phyloP scores from a whole-genome alignment of 2,888 invertebrate genomes.

The Penaeus monodon region DNA sequence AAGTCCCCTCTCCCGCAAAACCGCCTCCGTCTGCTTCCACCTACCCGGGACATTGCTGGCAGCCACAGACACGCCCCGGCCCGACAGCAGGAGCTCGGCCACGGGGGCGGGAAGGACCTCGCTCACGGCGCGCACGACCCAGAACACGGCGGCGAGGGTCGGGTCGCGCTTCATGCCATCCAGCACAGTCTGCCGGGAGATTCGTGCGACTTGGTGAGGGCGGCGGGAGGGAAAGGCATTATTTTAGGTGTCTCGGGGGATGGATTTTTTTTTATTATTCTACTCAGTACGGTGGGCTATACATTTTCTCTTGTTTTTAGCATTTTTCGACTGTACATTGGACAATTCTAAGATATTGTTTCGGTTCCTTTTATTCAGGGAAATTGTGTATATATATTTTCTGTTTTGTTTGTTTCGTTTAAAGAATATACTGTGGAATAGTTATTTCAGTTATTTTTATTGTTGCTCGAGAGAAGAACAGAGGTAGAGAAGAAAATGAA shows the following conservation, averaged over 20 bases:
- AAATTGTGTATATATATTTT: no score
- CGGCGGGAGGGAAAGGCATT: not conserved
- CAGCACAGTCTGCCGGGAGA: constrained; percentile 23
- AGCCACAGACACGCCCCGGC: constrained; percentile 45
- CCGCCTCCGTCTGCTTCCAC: not conserved
- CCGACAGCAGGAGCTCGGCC: constrained; percentile 32
- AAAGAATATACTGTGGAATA: no score
- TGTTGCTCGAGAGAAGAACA: no score
- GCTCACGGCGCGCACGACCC: constrained; percentile 26
- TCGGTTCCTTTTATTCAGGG: no score
- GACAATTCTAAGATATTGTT: no score
- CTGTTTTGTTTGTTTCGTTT: no score
- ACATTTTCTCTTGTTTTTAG: no score
- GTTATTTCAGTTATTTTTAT: no score
- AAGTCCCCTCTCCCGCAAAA: not conserved
- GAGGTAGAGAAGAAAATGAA: no score
- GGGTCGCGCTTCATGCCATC: constrained; percentile 55
- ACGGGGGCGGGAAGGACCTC: constrained; percentile 46
- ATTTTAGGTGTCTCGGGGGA: not conserved
- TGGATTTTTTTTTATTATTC: not conserved
- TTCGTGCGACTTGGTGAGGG: no score
- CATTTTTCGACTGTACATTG: no score
- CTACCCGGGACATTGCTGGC: constrained; percentile 63
- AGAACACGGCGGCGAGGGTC: constrained; percentile 38
- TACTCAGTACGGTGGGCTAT: no score